Base-by-base conservation (phyloP, 2,113 vertebrate genomes). In the Chloebia gouldiae region DNA sequence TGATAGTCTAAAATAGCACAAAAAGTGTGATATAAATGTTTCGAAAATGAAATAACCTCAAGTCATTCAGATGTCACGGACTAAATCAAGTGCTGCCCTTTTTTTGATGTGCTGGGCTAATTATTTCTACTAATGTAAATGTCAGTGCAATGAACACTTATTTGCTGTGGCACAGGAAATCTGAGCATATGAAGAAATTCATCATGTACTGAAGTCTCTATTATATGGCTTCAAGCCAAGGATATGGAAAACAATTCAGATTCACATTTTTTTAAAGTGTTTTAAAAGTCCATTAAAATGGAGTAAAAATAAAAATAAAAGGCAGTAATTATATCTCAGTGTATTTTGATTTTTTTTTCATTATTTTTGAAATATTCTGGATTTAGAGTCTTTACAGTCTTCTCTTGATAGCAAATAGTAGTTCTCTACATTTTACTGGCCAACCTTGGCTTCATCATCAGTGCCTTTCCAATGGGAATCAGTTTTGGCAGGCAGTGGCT, bases 71-170 rank as follows among this genome's bases (percentile, higher is more conserved):
- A 93, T 93, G 86, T 91, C 33, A 0, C 69, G 94, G 86, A 92
- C 64, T 97, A 97, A 97, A 97, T 97, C 93, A 96, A 97, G 78
- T 90, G 71, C 65, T 95, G 83, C 69, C 91, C 82, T 94, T 96
- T 97, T 92, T 94, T 94, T 96, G 60, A 82, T 96, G 39, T 92
- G 79, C 68, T 59, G 40, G 64, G 84, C 92, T 96, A 96, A 96
- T 97, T 97, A 97, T 96, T 97, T 96, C 92, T 84, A 81, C 78
- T 93, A 94, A 96, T 97, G 88, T 92, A 95, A 96, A 97, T 95
- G 93, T 97, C 96, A 97, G 75, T 64, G 95, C 86, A 89, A 92
- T 88, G 93, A 97, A 95, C 84, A 90, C 51, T 91, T 96, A 94
- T 81, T 92, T 97, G 89, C 94, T 95, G 68, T 64, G 95, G 85